A percentile compares a stretch with the other conserved stretches of the same genome.
Evolutionary conservation across 2,888 invertebrate species (phyloP).

Genomic region (Nomada fucata): DNA sequence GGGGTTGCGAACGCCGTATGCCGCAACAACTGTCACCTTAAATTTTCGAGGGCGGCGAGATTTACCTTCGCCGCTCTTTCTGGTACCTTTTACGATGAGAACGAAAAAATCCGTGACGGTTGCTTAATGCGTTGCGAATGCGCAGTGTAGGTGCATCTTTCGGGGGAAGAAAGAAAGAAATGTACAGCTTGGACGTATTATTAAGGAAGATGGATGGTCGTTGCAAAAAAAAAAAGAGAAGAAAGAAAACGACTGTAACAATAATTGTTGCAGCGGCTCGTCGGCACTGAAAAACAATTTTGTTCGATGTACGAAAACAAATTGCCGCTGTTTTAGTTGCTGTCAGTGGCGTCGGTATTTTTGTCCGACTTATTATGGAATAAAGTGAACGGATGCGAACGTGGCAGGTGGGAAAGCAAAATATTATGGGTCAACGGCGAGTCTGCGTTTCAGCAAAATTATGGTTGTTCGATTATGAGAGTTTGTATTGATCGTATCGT

Average conservation of each 20-base stretch:
- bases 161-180: not conserved
- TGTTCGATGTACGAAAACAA: no score
- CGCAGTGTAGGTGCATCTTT: not conserved
- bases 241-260: no score
- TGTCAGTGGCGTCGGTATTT: no score
- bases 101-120: constrained; percentile 15
- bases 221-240: not conserved
- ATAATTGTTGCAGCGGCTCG: no score
- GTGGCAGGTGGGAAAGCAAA: not conserved
- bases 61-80: constrained; percentile 25
- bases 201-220: no score
- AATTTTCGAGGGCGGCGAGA: constrained; percentile 52
- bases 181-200: no score
- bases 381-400: not conserved
- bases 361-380: not conserved
- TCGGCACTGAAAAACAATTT: not conserved
- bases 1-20: constrained; percentile 62
- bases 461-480: not conserved
- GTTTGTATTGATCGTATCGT: not conserved
- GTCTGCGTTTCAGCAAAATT: not conserved
- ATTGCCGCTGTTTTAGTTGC: no score
- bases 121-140: constrained; percentile 29
- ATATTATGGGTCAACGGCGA: not conserved
- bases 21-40: constrained; percentile 69
- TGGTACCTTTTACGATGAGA: constrained; percentile 19